These are phyloP conservation scores for Brachionus rotundiformis DNA, from an alignment of 1,140 invertebrate genomes.

Conservation along the genomic window DNA sequence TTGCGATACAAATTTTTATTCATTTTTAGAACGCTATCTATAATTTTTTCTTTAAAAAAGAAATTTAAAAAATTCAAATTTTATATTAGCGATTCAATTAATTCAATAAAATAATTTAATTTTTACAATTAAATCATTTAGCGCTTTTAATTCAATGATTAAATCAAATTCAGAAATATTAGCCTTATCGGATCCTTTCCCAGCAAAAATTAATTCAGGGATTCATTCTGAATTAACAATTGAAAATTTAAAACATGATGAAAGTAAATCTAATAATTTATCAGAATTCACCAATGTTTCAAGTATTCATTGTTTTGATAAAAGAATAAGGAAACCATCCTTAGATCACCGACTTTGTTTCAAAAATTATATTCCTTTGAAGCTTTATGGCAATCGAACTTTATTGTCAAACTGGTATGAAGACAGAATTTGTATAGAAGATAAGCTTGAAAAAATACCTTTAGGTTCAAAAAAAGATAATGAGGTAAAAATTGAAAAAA, in stretches of 20 bases:
- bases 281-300: not conserved
- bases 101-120: conserved; percentile 1
- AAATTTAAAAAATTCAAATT: not conserved
- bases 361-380: not conserved
- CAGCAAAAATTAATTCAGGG: not conserved
- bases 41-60: not conserved
- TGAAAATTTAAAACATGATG: not conserved
- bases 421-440: not conserved
- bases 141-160: not conserved
- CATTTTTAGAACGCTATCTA: conserved; percentile 52
- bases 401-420: not conserved
- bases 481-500: not conserved
- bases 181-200: not conserved
- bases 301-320: not conserved
- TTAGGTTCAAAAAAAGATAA: no score
- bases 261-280: not conserved
- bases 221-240: not conserved
- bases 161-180: not conserved
- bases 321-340: not conserved
- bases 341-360: not conserved
- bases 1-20: conserved; percentile 51
- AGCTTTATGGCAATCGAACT: not conserved
- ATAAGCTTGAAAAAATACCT: no score
- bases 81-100: conserved; percentile 20
- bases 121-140: conserved; percentile 9